A percentile compares a stretch with the other conserved stretches of the same genome.
Conservation (phyloP, 2,888 invertebrate genomes). For the Oasisia sp. region DNA sequence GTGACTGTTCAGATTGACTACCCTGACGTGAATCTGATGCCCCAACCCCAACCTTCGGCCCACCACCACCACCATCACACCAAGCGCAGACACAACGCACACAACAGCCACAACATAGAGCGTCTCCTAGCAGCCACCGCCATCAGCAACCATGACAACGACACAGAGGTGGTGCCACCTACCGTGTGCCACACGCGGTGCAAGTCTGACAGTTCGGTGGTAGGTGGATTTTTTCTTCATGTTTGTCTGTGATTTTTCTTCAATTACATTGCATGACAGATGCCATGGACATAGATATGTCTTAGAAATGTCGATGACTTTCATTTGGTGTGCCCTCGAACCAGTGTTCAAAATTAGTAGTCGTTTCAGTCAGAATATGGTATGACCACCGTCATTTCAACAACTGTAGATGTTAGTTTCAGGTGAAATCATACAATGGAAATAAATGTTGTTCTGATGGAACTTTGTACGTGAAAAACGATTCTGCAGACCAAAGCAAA, state of each 20-base stretch:
- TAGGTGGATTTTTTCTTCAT: neutral
- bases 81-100: neutral
- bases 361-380: no score
- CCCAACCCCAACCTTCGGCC: conserved; percentile 36
- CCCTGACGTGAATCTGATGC: conserved; percentile 70
- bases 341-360: no score
- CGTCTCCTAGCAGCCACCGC: conserved; percentile 13
- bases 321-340: no score
- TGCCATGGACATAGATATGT: no score
- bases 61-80: conserved; percentile 33
- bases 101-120: conserved; percentile 12
- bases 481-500: no score
- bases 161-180: conserved; percentile 43
- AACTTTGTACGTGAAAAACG: no score
- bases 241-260: no score
- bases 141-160: conserved; percentile 50
- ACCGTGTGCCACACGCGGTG: conserved; percentile 66
- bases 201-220: conserved; percentile 27
- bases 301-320: no score
- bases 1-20: conserved; percentile 76
- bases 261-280: neutral
- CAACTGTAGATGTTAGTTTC: no score
- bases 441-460: no score
- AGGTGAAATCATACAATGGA: no score
- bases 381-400: no score